phyloP scores from a whole-genome alignment of 2,888 invertebrate species.

The Rhabditoides inermis region DNA sequence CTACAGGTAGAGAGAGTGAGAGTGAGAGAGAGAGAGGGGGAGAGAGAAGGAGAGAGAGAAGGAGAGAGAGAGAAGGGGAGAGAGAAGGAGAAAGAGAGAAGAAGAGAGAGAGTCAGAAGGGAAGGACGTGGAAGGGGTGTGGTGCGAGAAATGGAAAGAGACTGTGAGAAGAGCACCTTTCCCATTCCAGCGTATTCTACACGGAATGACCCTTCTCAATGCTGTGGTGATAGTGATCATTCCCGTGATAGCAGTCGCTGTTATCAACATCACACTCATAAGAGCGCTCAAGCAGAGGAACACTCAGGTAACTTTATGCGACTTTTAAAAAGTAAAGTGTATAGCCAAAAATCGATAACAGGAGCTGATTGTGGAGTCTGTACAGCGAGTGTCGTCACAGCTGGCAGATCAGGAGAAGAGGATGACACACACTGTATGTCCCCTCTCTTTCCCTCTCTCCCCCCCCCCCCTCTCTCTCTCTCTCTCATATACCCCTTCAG shows the following conservation, averaged over 20 bases:
- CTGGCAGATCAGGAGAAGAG: conserved; percentile 32
- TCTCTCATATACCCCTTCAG: neutral
- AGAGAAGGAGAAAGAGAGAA: no score
- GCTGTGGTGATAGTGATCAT: conserved; percentile 24
- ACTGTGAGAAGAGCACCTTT: no score
- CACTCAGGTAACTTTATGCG: conserved; percentile 27
- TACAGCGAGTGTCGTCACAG: conserved; percentile 13
- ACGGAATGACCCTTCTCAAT: conserved; percentile 10
- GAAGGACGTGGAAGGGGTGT: no score
- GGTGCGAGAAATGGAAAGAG: no score
- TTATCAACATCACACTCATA: conserved; percentile 28
- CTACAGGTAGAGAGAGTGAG: no score
- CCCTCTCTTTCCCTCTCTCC: neutral
- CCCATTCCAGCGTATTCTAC: conserved; percentile 6
- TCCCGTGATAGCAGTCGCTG: conserved; percentile 27
- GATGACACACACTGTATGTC: conserved; percentile 21
- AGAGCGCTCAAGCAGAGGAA: conserved; percentile 27
- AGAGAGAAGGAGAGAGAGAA: no score
- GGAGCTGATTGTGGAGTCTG: conserved; percentile 14
- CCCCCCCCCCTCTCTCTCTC: neutral
- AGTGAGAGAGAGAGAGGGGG: no score
- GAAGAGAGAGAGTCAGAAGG: no score
- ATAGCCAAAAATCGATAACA: no score
- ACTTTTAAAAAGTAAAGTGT: no score
- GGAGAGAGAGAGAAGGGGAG: no score